phyloP scores from a whole-genome alignment of 2,888 invertebrate genomes.

The Dione juno region DNA sequence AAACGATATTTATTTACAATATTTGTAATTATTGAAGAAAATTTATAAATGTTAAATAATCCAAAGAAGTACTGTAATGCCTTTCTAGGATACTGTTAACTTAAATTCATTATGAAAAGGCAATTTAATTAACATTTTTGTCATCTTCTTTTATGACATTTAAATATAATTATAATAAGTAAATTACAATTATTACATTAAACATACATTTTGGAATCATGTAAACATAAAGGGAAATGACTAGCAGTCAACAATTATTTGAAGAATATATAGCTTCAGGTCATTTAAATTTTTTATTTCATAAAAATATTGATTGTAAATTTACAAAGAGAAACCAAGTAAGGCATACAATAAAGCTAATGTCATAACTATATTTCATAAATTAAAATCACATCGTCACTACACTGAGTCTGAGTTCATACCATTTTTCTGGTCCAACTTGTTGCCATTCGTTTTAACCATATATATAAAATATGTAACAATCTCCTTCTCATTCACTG shows the following conservation, averaged over 20 bases:
- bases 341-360: slow-evolving; percentile 56
- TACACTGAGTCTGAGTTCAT: slow-evolving; percentile 85
- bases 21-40: not conserved
- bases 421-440: slow-evolving; percentile 92
- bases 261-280: slow-evolving; percentile 7
- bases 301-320: slow-evolving; percentile 58
- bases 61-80: not conserved
- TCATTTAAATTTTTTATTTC: not conserved
- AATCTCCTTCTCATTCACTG: slow-evolving; percentile 97
- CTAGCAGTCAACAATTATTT: slow-evolving; percentile 13
- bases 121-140: not conserved
- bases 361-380: slow-evolving; percentile 59
- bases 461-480: slow-evolving; percentile 97
- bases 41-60: not conserved
- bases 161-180: slow-evolving; percentile 7
- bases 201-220: slow-evolving; percentile 17
- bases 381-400: slow-evolving; percentile 48
- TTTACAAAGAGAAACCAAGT: slow-evolving; percentile 56
- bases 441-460: slow-evolving; percentile 96
- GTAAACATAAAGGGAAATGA: slow-evolving; percentile 24
- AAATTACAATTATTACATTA: slow-evolving; percentile 21
- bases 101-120: not conserved
- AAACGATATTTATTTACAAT: slow-evolving; percentile 12
- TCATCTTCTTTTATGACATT: slow-evolving; percentile 11
- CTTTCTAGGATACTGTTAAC: not conserved